These are phyloP conservation scores for Threskiornis aethiopicus DNA, from an alignment of 2,797 vertebrate genomes.

Conservation along the genomic window DNA sequence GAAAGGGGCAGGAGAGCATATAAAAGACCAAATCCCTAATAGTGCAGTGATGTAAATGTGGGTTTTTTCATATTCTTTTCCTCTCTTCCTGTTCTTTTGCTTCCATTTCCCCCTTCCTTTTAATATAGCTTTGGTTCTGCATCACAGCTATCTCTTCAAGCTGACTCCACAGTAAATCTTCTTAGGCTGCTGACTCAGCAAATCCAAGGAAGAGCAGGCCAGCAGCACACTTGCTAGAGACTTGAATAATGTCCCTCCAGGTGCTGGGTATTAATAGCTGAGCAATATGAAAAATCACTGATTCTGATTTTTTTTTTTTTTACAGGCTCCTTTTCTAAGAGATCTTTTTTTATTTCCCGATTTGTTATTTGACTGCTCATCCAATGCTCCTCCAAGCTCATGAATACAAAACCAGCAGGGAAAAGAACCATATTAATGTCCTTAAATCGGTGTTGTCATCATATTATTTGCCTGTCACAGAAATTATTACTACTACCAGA, in stretches of 20 bases:
- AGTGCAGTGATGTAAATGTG: background rate
- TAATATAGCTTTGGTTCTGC: background rate
- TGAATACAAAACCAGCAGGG: background rate
- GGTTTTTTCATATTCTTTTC: background rate
- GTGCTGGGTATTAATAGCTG: background rate
- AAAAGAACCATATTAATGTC: background rate
- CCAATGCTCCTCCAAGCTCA: background rate
- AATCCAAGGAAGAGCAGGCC: background rate
- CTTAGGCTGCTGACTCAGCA: constrained; percentile 6
- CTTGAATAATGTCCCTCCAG: background rate
- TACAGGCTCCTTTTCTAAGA: background rate
- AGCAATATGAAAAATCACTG: background rate
- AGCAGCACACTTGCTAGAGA: background rate
- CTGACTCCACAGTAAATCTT: background rate
- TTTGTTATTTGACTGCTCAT: background rate
- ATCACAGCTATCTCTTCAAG: background rate
- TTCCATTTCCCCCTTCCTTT: background rate
- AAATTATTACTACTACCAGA: background rate
- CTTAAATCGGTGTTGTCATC: background rate
- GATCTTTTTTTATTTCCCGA: background rate
- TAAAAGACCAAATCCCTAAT: background rate
- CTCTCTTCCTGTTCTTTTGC: background rate
- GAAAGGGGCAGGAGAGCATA: background rate
- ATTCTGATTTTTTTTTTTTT: background rate
- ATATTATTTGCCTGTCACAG: background rate